A percentile compares a stretch with the other conserved stretches of the same genome.
These are phyloP conservation scores for Mechanitis messenoides DNA, from an alignment of 2,888 invertebrate species.

Conservation along the genomic window DNA sequence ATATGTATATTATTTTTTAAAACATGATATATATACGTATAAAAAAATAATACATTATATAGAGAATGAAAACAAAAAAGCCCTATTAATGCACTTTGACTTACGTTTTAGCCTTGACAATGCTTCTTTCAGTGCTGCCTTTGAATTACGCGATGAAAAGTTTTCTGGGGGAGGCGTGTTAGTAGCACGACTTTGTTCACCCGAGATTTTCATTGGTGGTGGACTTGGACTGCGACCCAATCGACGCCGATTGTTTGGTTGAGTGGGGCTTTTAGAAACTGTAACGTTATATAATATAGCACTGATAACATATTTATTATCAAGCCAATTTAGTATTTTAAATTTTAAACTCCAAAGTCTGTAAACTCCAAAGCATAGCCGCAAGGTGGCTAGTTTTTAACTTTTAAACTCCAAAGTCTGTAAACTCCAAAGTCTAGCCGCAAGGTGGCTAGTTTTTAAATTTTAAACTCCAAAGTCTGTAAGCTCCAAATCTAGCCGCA, in stretches of 20 bases:
- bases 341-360: too few species aligned
- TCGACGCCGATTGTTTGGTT: slow-evolving; percentile 46
- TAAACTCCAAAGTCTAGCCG: too few species aligned
- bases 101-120: slow-evolving; percentile 58
- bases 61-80: slow-evolving; percentile 12
- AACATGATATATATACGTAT: too few species aligned
- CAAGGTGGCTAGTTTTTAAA: too few species aligned
- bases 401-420: too few species aligned
- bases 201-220: slow-evolving; percentile 33
- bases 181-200: slow-evolving; percentile 54
- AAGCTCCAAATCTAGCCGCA: too few species aligned
- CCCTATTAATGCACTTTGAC: slow-evolving; percentile 29
- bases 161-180: slow-evolving; percentile 46
- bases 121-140: slow-evolving; percentile 45
- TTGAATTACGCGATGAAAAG: slow-evolving; percentile 42
- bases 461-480: too few species aligned
- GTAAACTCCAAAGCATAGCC: too few species aligned
- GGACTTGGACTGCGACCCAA: slow-evolving; percentile 70
- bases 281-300: neutral
- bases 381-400: too few species aligned
- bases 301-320: neutral
- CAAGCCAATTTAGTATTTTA: too few species aligned
- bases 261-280: slow-evolving; percentile 37
- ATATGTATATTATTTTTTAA: too few species aligned
- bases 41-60: too few species aligned